A percentile compares a stretch with the other conserved stretches of the same genome.
Evolutionary conservation across 2,113 vertebrate species (phyloP).

Genomic region (Chloropsis cyanopogon): DNA sequence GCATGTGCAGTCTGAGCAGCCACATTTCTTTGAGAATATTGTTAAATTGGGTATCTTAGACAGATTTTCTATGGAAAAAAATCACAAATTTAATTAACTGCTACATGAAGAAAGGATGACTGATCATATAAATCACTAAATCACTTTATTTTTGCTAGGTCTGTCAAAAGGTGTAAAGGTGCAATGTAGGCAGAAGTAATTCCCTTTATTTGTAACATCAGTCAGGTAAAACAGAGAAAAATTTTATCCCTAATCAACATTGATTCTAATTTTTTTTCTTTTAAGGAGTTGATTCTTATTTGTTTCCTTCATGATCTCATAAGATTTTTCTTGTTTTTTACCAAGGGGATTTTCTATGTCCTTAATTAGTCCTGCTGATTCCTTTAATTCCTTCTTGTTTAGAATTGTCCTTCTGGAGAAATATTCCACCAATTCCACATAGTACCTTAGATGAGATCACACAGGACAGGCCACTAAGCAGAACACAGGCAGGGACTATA

Average conservation of each 20-base stretch:
- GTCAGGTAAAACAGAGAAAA: neutral
- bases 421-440: neutral
- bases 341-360: neutral
- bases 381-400: neutral
- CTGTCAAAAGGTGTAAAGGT: neutral
- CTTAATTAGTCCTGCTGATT: neutral
- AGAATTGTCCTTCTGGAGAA: neutral
- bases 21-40: neutral
- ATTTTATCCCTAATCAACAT: neutral
- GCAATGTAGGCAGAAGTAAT: neutral
- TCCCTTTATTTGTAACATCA: neutral
- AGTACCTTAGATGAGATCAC: neutral
- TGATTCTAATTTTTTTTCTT: neutral
- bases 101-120: neutral
- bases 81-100: neutral
- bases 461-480: neutral
- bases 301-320: neutral
- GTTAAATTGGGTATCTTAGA: neutral
- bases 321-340: neutral
- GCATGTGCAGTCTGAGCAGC: neutral
- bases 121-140: neutral
- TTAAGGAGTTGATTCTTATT: neutral
- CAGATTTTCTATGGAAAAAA: neutral
- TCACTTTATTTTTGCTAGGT: neutral
- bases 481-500: neutral